Percentiles rank a stretch among this genome's conserved stretches.
phyloP scores from a whole-genome alignment of 2,797 vertebrate species.

The Lophius americanus region DNA sequence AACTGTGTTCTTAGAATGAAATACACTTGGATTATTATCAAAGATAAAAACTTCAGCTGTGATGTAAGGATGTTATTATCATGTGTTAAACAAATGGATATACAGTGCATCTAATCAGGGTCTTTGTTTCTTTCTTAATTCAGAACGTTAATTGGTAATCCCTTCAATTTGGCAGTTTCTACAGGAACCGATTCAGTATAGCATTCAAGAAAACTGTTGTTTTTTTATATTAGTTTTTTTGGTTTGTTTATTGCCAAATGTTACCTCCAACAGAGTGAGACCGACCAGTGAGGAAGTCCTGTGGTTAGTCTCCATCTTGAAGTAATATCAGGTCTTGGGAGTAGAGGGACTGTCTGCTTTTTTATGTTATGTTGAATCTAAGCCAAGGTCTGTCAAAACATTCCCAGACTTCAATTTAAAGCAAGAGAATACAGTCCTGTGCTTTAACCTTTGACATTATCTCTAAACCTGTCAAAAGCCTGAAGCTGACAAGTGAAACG shows the following conservation, averaged over 20 bases:
- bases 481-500: constrained; percentile 40
- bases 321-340: constrained; percentile 13
- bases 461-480: constrained; percentile 55
- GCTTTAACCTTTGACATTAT: constrained; percentile 59
- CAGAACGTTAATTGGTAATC: constrained; percentile 43
- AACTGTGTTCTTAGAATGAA: neutral
- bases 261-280: neutral
- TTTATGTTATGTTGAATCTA: constrained; percentile 30
- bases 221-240: constrained; percentile 61
- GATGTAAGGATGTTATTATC: constrained; percentile 4
- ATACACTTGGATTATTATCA: neutral
- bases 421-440: constrained; percentile 35
- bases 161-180: constrained; percentile 33
- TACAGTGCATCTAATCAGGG: constrained; percentile 11
- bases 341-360: constrained; percentile 1
- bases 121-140: constrained; percentile 39
- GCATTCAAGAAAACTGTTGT: constrained; percentile 49
- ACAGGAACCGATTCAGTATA: constrained; percentile 37
- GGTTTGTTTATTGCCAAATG: neutral
- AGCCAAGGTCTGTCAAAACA: constrained; percentile 28
- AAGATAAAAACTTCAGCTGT: constrained; percentile 8
- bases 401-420: constrained; percentile 25
- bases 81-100: constrained; percentile 23
- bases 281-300: constrained; percentile 1
- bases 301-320: constrained; percentile 2